phyloP scores from a whole-genome alignment of 2,888 invertebrate genomes.

The Automeris io region DNA sequence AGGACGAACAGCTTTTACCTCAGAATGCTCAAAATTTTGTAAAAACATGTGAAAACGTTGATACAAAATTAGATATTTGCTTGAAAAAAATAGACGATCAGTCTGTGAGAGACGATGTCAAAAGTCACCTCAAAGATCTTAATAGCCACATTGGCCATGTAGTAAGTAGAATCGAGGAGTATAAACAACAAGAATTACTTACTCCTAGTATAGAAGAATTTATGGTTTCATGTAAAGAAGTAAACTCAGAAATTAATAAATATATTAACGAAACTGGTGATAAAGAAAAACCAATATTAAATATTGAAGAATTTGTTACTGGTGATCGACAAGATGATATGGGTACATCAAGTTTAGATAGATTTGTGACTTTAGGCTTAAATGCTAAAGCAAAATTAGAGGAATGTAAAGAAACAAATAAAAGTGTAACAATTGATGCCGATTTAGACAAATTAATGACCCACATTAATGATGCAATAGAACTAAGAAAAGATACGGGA shows the following conservation, averaged over 20 bases:
- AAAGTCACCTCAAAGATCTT: conserved; percentile 17
- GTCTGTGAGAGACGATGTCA: conserved; percentile 7
- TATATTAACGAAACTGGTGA: conserved; percentile 10
- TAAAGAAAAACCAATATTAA: conserved; percentile 13
- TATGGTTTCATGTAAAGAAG: conserved; percentile 23
- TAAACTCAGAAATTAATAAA: conserved; percentile 26
- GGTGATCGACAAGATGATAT: conserved; percentile 17
- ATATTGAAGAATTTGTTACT: conserved; percentile 23
- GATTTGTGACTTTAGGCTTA: conserved; percentile 27
- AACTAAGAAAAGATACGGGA: conserved; percentile 26
- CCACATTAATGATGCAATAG: conserved; percentile 27
- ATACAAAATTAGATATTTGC: conserved; percentile 17
- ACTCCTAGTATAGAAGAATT: conserved; percentile 24
- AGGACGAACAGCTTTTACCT: conserved; percentile 14
- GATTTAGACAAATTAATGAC: conserved; percentile 17
- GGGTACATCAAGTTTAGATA: conserved; percentile 19
- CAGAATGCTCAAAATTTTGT: conserved; percentile 24
- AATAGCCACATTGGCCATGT: conserved; percentile 27
- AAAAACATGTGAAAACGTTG: conserved; percentile 19
- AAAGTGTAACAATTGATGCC: conserved; percentile 4
- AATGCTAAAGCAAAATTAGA: conserved; percentile 27
- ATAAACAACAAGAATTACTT: conserved; percentile 23
- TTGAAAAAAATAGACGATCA: conserved; percentile 9
- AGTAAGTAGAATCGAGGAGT: conserved; percentile 23
- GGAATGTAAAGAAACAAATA: conserved; percentile 13